Conservation (phyloP, 2,888 invertebrate species). For the Malthinus seriepunctatus region DNA sequence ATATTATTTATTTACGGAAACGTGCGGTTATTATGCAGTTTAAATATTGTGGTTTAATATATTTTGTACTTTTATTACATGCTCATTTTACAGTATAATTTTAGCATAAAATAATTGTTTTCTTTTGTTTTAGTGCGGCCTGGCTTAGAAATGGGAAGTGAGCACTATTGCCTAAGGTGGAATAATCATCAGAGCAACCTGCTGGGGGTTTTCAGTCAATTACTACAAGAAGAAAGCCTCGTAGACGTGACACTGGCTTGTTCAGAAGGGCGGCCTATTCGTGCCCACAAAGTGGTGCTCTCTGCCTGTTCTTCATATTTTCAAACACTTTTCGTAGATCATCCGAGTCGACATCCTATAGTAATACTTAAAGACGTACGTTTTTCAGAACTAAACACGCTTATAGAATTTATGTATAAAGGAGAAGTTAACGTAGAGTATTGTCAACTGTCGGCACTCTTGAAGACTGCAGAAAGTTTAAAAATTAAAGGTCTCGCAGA, state of each 20-base stretch:
- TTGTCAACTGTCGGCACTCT: conserved; percentile 86
- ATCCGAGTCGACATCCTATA: conserved; percentile 90
- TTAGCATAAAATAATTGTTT: no score
- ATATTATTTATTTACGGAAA: no score
- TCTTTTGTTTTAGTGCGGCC: conserved; percentile 69
- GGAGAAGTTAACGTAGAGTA: conserved; percentile 95
- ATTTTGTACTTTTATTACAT: no score
- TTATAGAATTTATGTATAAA: conserved; percentile 96
- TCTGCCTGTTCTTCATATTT: conserved; percentile 96
- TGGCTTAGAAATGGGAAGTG: conserved; percentile 96
- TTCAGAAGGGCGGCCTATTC: conserved; percentile 92
- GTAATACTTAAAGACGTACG: conserved; percentile 94
- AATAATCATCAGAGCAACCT: conserved; percentile 99
- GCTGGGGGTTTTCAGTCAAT: conserved; percentile 95
- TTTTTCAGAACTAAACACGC: conserved; percentile 85
- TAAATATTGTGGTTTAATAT: no score
- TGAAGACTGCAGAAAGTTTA: conserved; percentile 90
- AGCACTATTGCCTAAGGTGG: conserved; percentile 98
- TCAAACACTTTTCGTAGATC: conserved; percentile 90
- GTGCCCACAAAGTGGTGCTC: conserved; percentile 92
- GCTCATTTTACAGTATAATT: no score
- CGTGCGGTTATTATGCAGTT: no score
- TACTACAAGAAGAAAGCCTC: conserved; percentile 93
- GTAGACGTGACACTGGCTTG: conserved; percentile 96
- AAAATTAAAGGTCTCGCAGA: conserved; percentile 93